These are phyloP conservation scores for Galerucella pusilla DNA, from an alignment of 2,888 invertebrate species.

Conservation along the genomic window DNA sequence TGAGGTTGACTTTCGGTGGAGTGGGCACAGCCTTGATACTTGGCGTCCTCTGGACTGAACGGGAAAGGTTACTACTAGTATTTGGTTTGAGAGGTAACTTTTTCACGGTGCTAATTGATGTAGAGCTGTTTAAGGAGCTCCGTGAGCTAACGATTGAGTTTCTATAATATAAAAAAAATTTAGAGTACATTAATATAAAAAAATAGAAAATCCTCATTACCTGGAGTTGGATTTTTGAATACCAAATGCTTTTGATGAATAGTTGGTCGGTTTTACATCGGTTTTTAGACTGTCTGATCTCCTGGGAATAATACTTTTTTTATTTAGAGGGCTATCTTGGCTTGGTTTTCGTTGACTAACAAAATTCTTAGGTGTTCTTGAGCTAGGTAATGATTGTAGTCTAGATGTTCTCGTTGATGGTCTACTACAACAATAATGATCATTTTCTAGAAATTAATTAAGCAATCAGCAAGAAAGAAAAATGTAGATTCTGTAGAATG, in stretches of 20 bases:
- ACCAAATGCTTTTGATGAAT: constrained; percentile 57
- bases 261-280: constrained; percentile 56
- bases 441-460: background rate
- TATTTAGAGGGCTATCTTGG: constrained; percentile 46
- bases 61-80: constrained; percentile 52
- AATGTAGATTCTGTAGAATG: no score
- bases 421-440: constrained; percentile 9
- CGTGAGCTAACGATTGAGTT: constrained; percentile 85
- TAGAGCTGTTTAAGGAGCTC: constrained; percentile 85
- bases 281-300: constrained; percentile 62
- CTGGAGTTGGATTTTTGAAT: constrained; percentile 82
- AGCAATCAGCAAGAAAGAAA: no score
- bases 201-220: background rate
- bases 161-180: constrained; percentile 8
- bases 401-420: constrained; percentile 52
- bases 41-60: constrained; percentile 47
- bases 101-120: constrained; percentile 81
- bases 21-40: constrained; percentile 47
- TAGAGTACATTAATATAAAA: background rate
- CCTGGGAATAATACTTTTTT: constrained; percentile 62
- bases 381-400: constrained; percentile 49
- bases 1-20: constrained; percentile 31
- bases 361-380: constrained; percentile 42
- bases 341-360: constrained; percentile 54
- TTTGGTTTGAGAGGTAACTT: constrained; percentile 69